Evolutionary conservation across 1,140 invertebrate species (phyloP), one percentile per base, ranked within the genome.

Genomic region (Drosophila pachea): DNA sequence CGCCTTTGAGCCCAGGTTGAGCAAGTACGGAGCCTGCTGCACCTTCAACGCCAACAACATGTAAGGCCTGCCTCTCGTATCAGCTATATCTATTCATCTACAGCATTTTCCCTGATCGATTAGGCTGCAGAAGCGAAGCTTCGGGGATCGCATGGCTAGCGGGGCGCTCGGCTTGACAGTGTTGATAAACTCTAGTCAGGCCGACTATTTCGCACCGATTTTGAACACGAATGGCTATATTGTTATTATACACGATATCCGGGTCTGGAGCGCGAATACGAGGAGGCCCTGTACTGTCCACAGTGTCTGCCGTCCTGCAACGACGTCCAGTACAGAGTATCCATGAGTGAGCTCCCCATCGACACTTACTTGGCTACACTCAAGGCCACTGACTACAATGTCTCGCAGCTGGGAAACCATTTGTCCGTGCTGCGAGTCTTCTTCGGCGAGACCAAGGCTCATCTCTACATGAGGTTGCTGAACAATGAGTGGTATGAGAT

Each of bases 141-240:
- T 45, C 8, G 69, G 71, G 9, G 71, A 87, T 42, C 83, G 83
- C 0, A 50, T 75, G 8, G 68, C 70, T 7, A 81, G 71, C 4
- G 29, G 81, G 2, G 76, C 81, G n/a, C 47, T 88, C 7, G 90
- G 90, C 0, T 49, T 91, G 0, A 89, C 82, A 0, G 78, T 91
- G 9, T 66, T 91, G 6, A 49, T 91, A 0, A 89, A 90, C 64
- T 73, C 89, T 14, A 73, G 76, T 32, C 61, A 87, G 5, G 72
- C 84, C 32, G 90, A 90, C 36, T 75, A 76, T 49, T 76, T 86
- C 12, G 61, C 74, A 2, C 77, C 82, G 7, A 50, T 86, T 12
- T 64, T 86, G 9, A 78, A 78, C 9, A 86, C 82, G 6, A 76
- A 86, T 56, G 82, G 82, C 2, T 86, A 86, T 12, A 73, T 86